Base-by-base conservation (phyloP, 37 sponge, comb jelly and placozoan species). In the Agelas oroides region DNA sequence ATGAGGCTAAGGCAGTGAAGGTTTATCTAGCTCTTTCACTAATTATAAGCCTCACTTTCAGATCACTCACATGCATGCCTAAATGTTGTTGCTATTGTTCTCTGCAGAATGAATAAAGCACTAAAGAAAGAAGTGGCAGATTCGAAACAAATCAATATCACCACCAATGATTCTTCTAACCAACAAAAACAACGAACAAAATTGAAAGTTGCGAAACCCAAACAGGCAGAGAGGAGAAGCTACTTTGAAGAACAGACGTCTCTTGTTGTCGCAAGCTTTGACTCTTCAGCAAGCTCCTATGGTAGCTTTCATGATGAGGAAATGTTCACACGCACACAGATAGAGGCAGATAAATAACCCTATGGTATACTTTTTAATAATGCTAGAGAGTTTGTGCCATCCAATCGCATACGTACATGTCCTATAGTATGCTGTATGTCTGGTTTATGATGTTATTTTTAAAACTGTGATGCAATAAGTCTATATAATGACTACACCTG, bases 301-400 rank as follows among this genome's bases (percentile, higher is more conserved):
- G 83, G 73, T 0, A 82, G 83, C 41, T 1, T 82, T 13, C 31
- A 72, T 73, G 83, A 72, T 19, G 83, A 82, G 20, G 76, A 75
- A 25, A 75, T 32, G 32, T 72, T 72, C 15, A 52, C 63, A 6
- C 46, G 46, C 46, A 46, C 8, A 8, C 46, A 8, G 46, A 46
- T 8, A 46, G 27, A 25, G 11, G 3, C 27, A 2, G 63, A 61
- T 25, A 61, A 61, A 61, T 70, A 15, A 70, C 8, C n/a, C n/a
- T 46, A 46, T 8, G 8, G 46, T 8, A 8, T 46, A 46, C 3
- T 46, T 46, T 12, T 46, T 46, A 12, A 46, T 46, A 8, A 46
- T 46, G 46, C 46, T 46, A 12, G 46, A 12, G 46, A 46, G 46
- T 46, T 46, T 46, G 46, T 46, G 6, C 46, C 46, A 46, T 12